phyloP scores from a whole-genome alignment of 2,797 vertebrate species.

The Corythornis leucogaster region DNA sequence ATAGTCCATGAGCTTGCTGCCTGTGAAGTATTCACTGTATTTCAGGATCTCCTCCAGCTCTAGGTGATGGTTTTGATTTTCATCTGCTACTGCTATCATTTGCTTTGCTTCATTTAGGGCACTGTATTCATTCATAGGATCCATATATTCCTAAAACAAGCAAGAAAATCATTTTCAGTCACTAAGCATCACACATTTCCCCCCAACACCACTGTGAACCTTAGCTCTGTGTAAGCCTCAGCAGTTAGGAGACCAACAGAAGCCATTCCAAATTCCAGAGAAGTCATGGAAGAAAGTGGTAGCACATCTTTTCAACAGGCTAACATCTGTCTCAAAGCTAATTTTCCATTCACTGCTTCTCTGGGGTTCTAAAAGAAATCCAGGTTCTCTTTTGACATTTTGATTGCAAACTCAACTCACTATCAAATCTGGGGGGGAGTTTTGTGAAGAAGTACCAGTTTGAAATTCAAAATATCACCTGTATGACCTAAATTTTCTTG shows the following conservation, averaged over 20 bases:
- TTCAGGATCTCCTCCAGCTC: slow-evolving; percentile 96
- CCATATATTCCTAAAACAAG: slow-evolving; percentile 91
- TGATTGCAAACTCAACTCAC: neutral
- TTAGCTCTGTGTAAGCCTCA: neutral
- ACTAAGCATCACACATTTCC: neutral
- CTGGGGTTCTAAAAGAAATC: neutral
- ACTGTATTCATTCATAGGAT: slow-evolving; percentile 97
- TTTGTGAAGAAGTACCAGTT: neutral
- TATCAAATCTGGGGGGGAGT: neutral
- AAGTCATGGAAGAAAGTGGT: neutral
- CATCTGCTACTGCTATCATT: slow-evolving; percentile 98
- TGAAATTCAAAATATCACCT: neutral
- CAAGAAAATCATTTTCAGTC: neutral
- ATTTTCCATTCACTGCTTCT: neutral
- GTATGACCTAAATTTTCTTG: neutral
- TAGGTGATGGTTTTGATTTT: slow-evolving; percentile 93
- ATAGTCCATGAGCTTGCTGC: slow-evolving; percentile 99
- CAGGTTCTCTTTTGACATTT: neutral
- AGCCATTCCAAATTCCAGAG: neutral
- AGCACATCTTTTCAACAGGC: neutral
- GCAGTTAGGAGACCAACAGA: neutral
- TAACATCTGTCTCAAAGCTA: neutral
- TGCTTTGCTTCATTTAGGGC: slow-evolving; percentile 96
- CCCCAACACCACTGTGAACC: neutral
- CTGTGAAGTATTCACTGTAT: slow-evolving; percentile 98